phyloP scores from a whole-genome alignment of 2,888 invertebrate genomes.

The Polymixis lichenea region DNA sequence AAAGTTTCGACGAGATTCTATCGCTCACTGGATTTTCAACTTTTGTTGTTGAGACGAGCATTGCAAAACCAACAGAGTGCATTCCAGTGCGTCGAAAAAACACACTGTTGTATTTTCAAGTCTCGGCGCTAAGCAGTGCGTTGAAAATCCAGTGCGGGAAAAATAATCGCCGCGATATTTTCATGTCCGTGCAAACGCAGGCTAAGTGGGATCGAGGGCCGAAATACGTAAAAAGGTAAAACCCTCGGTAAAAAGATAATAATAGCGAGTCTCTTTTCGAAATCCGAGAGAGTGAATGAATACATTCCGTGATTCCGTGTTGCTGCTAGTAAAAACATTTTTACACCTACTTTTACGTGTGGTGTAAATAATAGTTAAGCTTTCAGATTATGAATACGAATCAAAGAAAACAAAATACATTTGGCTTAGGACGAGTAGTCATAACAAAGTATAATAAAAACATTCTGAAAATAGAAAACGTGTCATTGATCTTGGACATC shows the following conservation, averaged over 20 bases:
- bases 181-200: no score
- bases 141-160: no score
- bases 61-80: no score
- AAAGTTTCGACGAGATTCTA: no score
- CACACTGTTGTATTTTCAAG: no score
- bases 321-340: conserved; percentile 28
- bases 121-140: no score
- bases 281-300: conserved; percentile 51
- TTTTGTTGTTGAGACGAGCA: no score
- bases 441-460: conserved; percentile 50
- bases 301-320: conserved; percentile 18
- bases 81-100: no score
- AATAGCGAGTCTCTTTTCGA: conserved; percentile 43
- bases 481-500: conserved; percentile 56
- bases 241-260: conserved; percentile 50
- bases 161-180: no score
- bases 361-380: conserved; percentile 29
- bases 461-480: conserved; percentile 41
- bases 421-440: conserved; percentile 32
- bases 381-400: conserved; percentile 29
- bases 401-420: conserved; percentile 32
- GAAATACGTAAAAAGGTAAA: conserved; percentile 59
- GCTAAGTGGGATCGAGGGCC: conserved; percentile 47
- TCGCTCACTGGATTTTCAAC: no score
- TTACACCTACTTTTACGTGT: conserved; percentile 7